phyloP scores from a whole-genome alignment of 1,140 invertebrate genomes.

The Hypothenemus hampei region DNA sequence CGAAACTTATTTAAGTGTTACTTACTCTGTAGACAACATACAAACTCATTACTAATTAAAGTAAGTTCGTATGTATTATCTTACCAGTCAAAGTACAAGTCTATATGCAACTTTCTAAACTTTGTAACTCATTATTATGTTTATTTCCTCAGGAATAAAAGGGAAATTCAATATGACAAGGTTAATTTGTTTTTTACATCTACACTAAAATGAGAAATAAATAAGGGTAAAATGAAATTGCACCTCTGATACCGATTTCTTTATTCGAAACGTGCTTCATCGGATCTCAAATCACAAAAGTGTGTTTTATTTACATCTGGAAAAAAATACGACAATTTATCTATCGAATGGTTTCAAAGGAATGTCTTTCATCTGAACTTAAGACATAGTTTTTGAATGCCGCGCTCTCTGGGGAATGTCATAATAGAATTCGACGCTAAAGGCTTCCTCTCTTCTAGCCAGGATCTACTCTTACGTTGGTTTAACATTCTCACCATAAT shows the following conservation, averaged over 20 bases:
- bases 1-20: constrained; percentile 33
- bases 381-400: constrained; percentile 45
- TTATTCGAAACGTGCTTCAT: no score
- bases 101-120: no score
- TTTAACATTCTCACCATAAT: constrained; percentile 19
- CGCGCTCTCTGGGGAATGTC: constrained; percentile 43
- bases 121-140: no score
- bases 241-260: no score
- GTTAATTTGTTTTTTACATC: no score
- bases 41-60: constrained; percentile 29
- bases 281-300: no score
- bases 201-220: no score
- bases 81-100: no score
- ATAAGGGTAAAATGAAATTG: no score
- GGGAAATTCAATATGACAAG: no score
- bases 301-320: background rate
- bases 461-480: constrained; percentile 21
- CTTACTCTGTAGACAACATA: constrained; percentile 27
- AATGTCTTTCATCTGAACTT: constrained; percentile 46
- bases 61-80: constrained; percentile 6
- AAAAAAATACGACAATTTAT: constrained; percentile 38
- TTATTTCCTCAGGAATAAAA: no score
- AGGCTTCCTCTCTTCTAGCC: constrained; percentile 13
- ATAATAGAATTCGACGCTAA: constrained; percentile 39
- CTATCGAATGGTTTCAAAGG: constrained; percentile 42